These are phyloP conservation scores for Octodon degus DNA, from an alignment of 2,113 vertebrate genomes.

Conservation along the genomic window DNA sequence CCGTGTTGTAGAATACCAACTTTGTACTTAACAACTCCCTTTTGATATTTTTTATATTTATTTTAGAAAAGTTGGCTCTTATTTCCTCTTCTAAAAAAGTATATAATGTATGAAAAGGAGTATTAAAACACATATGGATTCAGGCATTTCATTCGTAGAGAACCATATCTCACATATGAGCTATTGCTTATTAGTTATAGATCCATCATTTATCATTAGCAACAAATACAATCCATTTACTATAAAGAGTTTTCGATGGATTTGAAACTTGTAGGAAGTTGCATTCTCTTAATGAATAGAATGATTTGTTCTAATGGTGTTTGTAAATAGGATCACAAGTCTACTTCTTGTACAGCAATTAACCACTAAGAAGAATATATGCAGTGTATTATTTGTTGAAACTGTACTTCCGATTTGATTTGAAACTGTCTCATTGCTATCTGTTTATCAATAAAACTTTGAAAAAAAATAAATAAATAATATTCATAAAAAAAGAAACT, in stretches of 20 bases:
- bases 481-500: too few relatives aligned
- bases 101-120: not conserved
- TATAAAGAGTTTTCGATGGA: not conserved
- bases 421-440: too few relatives aligned
- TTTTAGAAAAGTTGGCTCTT: slow-evolving; percentile 70
- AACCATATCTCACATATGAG: not conserved
- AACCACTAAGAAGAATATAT: too few relatives aligned
- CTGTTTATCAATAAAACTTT: too few relatives aligned
- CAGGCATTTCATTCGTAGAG: not conserved
- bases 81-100: not conserved
- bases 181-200: not conserved
- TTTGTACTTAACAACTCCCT: slow-evolving; percentile 47
- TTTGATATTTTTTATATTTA: slow-evolving; percentile 16
- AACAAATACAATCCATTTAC: not conserved
- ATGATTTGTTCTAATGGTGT: too few relatives aligned
- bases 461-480: too few relatives aligned
- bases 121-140: not conserved
- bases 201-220: not conserved
- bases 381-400: too few relatives aligned
- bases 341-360: too few relatives aligned
- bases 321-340: too few relatives aligned
- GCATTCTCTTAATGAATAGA: too few relatives aligned
- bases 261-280: not conserved
- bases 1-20: not conserved
- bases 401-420: too few relatives aligned